Conservation (phyloP, 1,140 invertebrate species). For the Harlomillsia oculata region DNA sequence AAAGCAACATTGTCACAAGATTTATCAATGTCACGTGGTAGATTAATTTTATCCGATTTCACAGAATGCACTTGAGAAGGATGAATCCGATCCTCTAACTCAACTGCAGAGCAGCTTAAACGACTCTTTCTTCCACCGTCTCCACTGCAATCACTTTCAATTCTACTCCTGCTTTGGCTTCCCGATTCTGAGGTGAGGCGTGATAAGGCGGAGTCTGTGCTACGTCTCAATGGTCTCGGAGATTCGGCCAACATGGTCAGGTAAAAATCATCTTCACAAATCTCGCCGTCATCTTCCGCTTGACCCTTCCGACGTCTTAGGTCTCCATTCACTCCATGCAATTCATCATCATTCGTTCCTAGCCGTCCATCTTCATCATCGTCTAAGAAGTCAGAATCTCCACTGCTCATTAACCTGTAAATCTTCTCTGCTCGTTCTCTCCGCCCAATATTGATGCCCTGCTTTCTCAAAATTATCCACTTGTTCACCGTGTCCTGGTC, state of each 20-base stretch:
- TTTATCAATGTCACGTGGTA: constrained; percentile 19
- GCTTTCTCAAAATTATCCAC: constrained; percentile 25
- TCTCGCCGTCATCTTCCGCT: constrained; percentile 14
- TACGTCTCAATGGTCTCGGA: constrained; percentile 23
- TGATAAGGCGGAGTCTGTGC: constrained; percentile 26
- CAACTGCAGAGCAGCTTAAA: constrained; percentile 5
- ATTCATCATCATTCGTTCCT: constrained; percentile 5
- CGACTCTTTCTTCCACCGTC: constrained; percentile 3
- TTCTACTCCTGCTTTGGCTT: constrained; percentile 3
- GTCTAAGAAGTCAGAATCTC: constrained; percentile 21
- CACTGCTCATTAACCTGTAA: constrained; percentile 24
- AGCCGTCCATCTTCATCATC: constrained; percentile 15
- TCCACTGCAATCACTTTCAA: constrained; percentile 10
- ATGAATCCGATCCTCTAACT: constrained; percentile 6
- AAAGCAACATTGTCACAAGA: constrained; percentile 13
- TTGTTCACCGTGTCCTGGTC: constrained; percentile 19
- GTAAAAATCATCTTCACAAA: constrained; percentile 30
- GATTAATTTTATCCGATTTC: constrained; percentile 13
- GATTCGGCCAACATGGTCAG: constrained; percentile 25
- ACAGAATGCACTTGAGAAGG: constrained; percentile 11
- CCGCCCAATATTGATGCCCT: constrained; percentile 19
- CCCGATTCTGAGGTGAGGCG: constrained; percentile 27
- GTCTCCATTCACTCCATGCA: background rate
- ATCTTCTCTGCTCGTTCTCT: constrained; percentile 29
- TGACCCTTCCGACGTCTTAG: background rate